These are phyloP conservation scores for Ochropleura plecta DNA, from an alignment of 2,888 invertebrate genomes.

Conservation along the genomic window DNA sequence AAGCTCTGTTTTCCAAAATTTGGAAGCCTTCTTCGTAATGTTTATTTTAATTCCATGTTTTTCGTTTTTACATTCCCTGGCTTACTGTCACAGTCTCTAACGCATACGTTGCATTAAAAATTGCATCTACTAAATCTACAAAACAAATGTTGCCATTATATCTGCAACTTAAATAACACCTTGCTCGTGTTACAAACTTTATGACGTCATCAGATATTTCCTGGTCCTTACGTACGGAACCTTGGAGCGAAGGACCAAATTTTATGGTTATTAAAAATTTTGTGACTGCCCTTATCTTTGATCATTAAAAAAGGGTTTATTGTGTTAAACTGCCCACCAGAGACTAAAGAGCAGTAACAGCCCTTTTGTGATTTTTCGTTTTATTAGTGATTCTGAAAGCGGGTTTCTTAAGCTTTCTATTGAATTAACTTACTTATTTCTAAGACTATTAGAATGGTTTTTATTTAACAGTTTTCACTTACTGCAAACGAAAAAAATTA, in stretches of 20 bases:
- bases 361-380: no score
- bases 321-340: no score
- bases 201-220: constrained; percentile 66
- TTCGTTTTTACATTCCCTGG: constrained; percentile 1
- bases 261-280: constrained; percentile 69
- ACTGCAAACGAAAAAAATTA: no score
- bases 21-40: not conserved
- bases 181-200: constrained; percentile 59
- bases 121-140: constrained; percentile 10
- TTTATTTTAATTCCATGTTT: constrained; percentile 7
- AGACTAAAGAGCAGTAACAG: no score
- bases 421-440: no score
- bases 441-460: no score
- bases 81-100: constrained; percentile 14
- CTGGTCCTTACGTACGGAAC: constrained; percentile 61
- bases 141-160: constrained; percentile 22
- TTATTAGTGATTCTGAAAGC: no score
- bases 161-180: constrained; percentile 47
- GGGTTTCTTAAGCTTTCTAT: no score
- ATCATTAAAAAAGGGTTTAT: constrained; percentile 68
- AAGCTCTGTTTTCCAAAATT: not conserved
- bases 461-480: no score
- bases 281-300: constrained; percentile 62
- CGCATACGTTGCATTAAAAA: constrained; percentile 14
- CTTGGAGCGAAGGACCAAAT: constrained; percentile 62